Base-by-base conservation (phyloP, 2,888 invertebrate species). In the Amiota mariae region DNA sequence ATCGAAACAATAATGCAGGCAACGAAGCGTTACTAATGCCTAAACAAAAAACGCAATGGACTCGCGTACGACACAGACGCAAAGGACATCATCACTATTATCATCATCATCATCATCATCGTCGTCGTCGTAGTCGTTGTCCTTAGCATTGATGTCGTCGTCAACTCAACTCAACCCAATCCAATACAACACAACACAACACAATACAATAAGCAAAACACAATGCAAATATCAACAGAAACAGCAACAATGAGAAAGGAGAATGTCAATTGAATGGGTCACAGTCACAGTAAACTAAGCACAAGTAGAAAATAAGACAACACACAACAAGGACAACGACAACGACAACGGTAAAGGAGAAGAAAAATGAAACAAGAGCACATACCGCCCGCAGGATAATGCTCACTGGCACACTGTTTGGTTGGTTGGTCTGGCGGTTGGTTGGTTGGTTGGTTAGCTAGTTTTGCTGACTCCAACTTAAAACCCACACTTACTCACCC, bases 1-100 rank as follows among this genome's bases (percentile, higher is more conserved):
- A 77, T 75, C 75, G 72, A 76, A 75, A 77, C 77, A 77, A 76
- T 77, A 76, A 77, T 64, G 75, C 67, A 75, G 64, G 76, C 77
- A 79, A 64, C 75, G 73, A 73, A 79, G 77, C 74, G 79, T 71
- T 66, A 76, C 73, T 77, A 79, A 79, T 73, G 63, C 70, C 59
- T 48, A 64, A 72, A 68, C 67, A 54, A 68, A 54, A 68, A 68
- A 54, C 51, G 67, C 67, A 68, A 68, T 68, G 67, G 51, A 68
- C 51, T 51, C 54, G 54, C 51, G 8, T 36, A 36, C 36, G 36
- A 36, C 36, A 36, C 36, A n/a, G 54, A 54, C 54, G n/a, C 54
- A n/a, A n/a, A n/a, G 54, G 36, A 36, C 36, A 36, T 36, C 36
- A 36, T 36, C 36, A 36, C 36, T 36, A 36, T 36, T 6, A 36